Percentiles rank a stretch among this genome's conserved stretches.
Evolutionary conservation across 2,888 invertebrate genomes (phyloP).

Genomic region (Acanthopleura granulata): DNA sequence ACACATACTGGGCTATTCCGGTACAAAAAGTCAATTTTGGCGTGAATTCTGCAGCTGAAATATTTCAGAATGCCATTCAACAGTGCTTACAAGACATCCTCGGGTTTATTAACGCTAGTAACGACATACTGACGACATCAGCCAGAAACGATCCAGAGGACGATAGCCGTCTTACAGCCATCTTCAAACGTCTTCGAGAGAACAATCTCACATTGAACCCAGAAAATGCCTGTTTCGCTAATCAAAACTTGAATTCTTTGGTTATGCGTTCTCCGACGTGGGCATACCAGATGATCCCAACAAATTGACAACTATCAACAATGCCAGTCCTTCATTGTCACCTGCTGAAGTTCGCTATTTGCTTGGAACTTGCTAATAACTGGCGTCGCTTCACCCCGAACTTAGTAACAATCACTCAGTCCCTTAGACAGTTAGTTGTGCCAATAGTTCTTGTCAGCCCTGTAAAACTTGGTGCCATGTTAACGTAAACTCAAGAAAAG

Average conservation of each 20-base stretch:
- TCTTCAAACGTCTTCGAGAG: no score
- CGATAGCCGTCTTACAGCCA: no score
- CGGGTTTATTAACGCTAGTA: no score
- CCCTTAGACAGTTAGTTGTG: not conserved
- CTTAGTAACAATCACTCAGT: not conserved
- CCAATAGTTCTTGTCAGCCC: not conserved
- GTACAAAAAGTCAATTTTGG: no score
- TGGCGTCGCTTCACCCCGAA: not conserved
- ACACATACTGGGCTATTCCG: no score
- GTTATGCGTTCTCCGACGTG: conserved; percentile 23
- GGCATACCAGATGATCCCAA: conserved; percentile 26
- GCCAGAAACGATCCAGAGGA: no score
- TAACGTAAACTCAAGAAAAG: not conserved
- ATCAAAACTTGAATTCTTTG: conserved; percentile 28
- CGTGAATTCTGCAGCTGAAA: no score
- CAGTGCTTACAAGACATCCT: no score
- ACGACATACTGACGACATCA: no score
- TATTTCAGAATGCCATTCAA: no score
- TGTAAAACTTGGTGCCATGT: not conserved
- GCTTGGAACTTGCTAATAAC: not conserved
- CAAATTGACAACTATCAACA: conserved; percentile 18
- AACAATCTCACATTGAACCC: conserved; percentile 35
- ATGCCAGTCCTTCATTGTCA: not conserved
- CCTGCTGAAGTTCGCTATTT: not conserved
- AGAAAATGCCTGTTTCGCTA: conserved; percentile 50